Evolutionary conservation across 2,113 vertebrate species (phyloP).

Genomic region (cat (Felis catus)): DNA sequence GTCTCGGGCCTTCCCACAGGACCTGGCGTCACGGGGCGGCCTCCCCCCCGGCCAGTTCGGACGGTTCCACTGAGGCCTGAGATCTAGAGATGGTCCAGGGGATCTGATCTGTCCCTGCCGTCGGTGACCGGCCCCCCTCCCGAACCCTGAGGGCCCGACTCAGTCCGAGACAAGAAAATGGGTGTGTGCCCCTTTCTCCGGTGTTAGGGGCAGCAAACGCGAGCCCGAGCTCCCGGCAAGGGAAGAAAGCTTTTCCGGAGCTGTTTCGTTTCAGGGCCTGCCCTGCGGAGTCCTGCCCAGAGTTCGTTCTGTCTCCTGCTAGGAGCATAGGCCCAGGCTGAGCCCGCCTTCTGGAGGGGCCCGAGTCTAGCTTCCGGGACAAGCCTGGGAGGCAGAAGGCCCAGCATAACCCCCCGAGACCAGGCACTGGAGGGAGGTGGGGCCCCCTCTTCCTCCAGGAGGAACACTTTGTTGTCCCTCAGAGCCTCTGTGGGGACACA

Average conservation of each 20-base stretch:
- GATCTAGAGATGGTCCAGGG: background rate
- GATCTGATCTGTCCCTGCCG: background rate
- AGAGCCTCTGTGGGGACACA: background rate
- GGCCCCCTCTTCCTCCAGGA: background rate
- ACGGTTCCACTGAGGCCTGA: background rate
- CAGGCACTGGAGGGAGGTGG: background rate
- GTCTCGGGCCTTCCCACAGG: background rate
- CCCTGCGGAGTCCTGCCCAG: fast-evolving
- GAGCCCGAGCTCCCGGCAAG: background rate
- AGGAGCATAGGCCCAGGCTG: background rate
- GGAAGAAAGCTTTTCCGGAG: background rate
- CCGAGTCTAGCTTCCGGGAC: background rate
- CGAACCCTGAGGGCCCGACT: background rate
- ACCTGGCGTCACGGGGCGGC: background rate
- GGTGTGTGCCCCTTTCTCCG: background rate
- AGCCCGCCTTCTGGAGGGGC: background rate
- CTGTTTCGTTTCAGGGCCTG: background rate
- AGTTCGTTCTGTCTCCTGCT: background rate
- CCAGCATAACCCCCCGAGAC: background rate
- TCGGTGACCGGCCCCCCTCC: too few relatives aligned
- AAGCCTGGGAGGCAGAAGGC: conserved; percentile 60
- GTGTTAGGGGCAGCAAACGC: fast-evolving
- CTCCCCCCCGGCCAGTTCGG: background rate
- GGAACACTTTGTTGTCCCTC: background rate
- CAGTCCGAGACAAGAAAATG: background rate